These are phyloP conservation scores for Anolis carolinensis DNA, from an alignment of 2,113 vertebrate genomes.

Conservation along the genomic window DNA sequence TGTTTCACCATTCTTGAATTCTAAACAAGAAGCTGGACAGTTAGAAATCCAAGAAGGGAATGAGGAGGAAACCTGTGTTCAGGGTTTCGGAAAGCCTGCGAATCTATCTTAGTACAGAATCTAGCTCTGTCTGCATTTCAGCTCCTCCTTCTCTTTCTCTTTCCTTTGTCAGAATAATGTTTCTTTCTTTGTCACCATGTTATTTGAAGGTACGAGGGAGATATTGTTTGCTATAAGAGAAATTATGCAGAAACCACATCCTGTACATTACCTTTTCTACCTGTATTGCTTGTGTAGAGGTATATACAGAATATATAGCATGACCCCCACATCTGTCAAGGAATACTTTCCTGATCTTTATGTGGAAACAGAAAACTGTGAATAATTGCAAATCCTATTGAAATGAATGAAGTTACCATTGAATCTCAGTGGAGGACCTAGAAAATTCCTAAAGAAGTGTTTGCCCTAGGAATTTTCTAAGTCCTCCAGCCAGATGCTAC, in stretches of 20 bases:
- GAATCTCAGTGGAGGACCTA: too few species aligned
- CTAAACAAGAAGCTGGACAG: not conserved
- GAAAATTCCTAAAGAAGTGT: too few species aligned
- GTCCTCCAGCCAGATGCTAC: too few species aligned
- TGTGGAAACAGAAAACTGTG: too few species aligned
- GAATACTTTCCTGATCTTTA: too few species aligned
- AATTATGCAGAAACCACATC: constrained; percentile 44
- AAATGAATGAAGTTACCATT: too few species aligned
- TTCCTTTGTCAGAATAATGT: constrained; percentile 59
- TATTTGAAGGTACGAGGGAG: constrained; percentile 40
- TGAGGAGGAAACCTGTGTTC: not conserved
- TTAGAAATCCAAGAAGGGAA: not conserved
- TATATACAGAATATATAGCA: constrained; percentile 33
- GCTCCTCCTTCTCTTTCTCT: constrained; percentile 37
- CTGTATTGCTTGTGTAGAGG: constrained; percentile 35
- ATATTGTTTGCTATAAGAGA: constrained; percentile 53
- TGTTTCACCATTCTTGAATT: not conserved
- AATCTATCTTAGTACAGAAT: constrained; percentile 8
- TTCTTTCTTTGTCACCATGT: constrained; percentile 23
- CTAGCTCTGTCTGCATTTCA: constrained; percentile 10
- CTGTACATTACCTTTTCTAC: constrained; percentile 40
- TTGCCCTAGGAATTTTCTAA: too few species aligned
- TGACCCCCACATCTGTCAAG: too few species aligned
- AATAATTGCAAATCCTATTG: too few species aligned
- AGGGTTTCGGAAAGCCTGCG: not conserved